Conservation (phyloP, 2,797 vertebrate species). For the Rhincodon typus region DNA sequence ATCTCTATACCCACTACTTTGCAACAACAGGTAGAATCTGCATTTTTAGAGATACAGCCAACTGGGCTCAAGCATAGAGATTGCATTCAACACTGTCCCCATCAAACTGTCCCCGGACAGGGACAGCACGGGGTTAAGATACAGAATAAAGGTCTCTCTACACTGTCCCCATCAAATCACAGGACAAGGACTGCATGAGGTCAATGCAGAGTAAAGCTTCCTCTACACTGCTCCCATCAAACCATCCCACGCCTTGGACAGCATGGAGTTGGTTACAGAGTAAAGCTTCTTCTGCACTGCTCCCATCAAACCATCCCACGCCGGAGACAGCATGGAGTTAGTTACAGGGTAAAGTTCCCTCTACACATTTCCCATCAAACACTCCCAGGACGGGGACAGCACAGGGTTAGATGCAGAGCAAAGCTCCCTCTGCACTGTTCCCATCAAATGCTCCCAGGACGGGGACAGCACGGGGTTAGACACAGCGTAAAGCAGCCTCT, state of each 20-base stretch:
- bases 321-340: background rate
- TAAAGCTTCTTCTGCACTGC: background rate
- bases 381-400: too few relatives aligned
- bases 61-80: background rate
- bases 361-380: too few relatives aligned
- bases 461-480: background rate
- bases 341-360: background rate
- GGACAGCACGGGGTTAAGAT: too few relatives aligned
- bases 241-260: background rate
- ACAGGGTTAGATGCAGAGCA: background rate
- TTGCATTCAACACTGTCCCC: too few relatives aligned
- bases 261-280: background rate
- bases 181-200: background rate
- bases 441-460: background rate
- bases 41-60: background rate
- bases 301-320: background rate
- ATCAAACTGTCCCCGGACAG: too few relatives aligned
- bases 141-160: background rate
- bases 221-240: background rate
- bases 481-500: background rate
- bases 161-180: background rate
- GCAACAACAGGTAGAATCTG: background rate
- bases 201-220: background rate
- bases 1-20: too few relatives aligned
- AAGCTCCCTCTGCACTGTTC: background rate